Percentiles rank a stretch among this genome's conserved stretches.
phyloP scores from a whole-genome alignment of 2,888 invertebrate species.

The Orthosia incerta region DNA sequence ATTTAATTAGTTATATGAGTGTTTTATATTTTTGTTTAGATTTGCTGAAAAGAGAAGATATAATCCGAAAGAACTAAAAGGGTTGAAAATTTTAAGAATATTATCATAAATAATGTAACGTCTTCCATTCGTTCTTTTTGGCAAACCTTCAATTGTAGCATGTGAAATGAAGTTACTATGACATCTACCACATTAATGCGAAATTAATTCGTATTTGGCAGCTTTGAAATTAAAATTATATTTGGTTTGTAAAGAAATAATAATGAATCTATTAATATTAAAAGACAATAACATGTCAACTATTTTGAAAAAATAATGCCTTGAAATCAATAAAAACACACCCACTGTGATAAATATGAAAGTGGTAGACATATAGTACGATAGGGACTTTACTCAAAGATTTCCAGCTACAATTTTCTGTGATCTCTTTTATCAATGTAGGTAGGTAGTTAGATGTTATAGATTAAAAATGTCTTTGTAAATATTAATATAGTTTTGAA shows the following conservation, averaged over 20 bases:
- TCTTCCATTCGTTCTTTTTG: slow-evolving; percentile 89
- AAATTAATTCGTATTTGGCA: slow-evolving; percentile 66
- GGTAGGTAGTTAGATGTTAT: slow-evolving; percentile 86
- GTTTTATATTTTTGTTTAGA: slow-evolving; percentile 80
- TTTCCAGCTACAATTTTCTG: slow-evolving; percentile 92
- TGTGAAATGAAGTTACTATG: slow-evolving; percentile 75
- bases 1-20: slow-evolving; percentile 86
- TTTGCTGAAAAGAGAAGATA: slow-evolving; percentile 80
- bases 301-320: slow-evolving; percentile 79
- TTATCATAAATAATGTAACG: slow-evolving; percentile 75
- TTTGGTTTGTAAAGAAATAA: slow-evolving; percentile 59
- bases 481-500: slow-evolving; percentile 81
- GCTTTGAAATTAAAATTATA: slow-evolving; percentile 64
- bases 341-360: slow-evolving; percentile 89
- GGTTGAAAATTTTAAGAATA: slow-evolving; percentile 72
- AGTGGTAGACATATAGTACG: slow-evolving; percentile 86
- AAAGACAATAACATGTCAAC: slow-evolving; percentile 84
- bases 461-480: slow-evolving; percentile 86
- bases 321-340: slow-evolving; percentile 83
- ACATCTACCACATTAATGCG: slow-evolving; percentile 79
- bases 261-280: slow-evolving; percentile 55
- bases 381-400: slow-evolving; percentile 89
- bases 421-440: slow-evolving; percentile 91
- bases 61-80: slow-evolving; percentile 73
- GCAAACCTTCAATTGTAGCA: slow-evolving; percentile 88